Percentiles rank a stretch among this genome's conserved stretches.
Conservation (phyloP, 1,140 invertebrate species). For the Solenopsis invicta region DNA sequence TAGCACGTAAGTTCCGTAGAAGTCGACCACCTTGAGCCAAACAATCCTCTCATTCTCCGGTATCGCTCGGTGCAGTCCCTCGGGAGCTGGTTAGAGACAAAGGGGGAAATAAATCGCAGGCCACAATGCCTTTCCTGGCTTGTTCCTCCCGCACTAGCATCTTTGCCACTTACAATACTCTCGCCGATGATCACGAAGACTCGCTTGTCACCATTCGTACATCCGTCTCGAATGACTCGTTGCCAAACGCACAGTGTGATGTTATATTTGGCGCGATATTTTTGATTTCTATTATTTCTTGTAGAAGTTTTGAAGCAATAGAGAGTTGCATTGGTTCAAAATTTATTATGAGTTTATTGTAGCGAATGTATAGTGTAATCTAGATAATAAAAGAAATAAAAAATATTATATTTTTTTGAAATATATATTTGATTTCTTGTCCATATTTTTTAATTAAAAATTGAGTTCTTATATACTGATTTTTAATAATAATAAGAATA, state of each 20-base stretch:
- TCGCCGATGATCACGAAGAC: conserved; percentile 49
- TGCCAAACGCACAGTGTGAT: conserved; percentile 10
- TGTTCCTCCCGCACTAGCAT: conserved; percentile 21
- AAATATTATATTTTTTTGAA: background rate
- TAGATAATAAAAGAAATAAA: background rate
- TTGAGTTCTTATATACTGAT: too few relatives aligned
- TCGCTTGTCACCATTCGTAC: conserved; percentile 9
- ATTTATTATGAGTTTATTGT: background rate
- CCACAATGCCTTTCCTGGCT: conserved; percentile 59
- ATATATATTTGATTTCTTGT: background rate
- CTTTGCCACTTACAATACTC: conserved; percentile 60
- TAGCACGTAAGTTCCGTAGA: conserved; percentile 37
- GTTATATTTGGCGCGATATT: background rate
- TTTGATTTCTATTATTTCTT: background rate
- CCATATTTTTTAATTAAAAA: too few relatives aligned
- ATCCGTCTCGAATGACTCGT: background rate
- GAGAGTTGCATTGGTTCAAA: background rate
- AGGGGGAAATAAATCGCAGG: conserved; percentile 73
- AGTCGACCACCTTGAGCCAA: conserved; percentile 70
- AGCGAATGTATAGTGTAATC: background rate
- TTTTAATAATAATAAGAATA: background rate
- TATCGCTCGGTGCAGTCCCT: conserved; percentile 71
- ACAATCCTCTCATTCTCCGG: conserved; percentile 74
- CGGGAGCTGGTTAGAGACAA: conserved; percentile 75
- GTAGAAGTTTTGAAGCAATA: background rate